These are phyloP conservation scores for Mylabris phalerata DNA, from an alignment of 1,140 invertebrate genomes.

Conservation along the genomic window DNA sequence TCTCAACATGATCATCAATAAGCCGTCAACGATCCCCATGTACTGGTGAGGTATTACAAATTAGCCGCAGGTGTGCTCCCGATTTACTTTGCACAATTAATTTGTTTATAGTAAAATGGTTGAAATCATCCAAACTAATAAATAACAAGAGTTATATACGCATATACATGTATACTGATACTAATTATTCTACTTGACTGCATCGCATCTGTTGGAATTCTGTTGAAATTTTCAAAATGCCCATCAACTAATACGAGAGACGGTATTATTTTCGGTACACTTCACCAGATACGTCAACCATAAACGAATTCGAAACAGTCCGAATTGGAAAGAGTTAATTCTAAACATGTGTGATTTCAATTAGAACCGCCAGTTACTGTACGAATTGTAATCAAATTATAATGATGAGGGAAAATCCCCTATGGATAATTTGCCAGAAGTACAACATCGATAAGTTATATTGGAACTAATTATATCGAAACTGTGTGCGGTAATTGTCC, in stretches of 20 bases:
- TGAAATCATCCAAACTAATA: constrained; percentile 8
- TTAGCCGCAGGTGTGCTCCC: constrained; percentile 13
- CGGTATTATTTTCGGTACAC: not conserved
- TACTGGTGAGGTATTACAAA: not conserved
- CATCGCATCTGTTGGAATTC: constrained; percentile 11
- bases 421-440: too few species aligned
- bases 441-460: too few species aligned
- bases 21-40: too few species aligned
- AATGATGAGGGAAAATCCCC: too few species aligned
- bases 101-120: constrained; percentile 15
- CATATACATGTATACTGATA: constrained; percentile 2
- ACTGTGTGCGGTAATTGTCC: too few species aligned
- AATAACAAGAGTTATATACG: constrained; percentile 13
- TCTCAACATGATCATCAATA: too few species aligned
- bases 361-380: not conserved
- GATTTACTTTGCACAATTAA: constrained; percentile 14
- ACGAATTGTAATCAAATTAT: too few species aligned
- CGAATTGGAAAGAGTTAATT: constrained; percentile 8
- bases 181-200: constrained; percentile 14
- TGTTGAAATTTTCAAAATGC: not conserved
- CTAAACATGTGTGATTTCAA: constrained; percentile 6
- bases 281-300: constrained; percentile 1
- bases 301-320: constrained; percentile 13
- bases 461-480: too few species aligned
- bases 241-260: not conserved